These are phyloP conservation scores for Pseudochaenichthys georgianus DNA, from an alignment of 2,797 vertebrate species.

Conservation along the genomic window DNA sequence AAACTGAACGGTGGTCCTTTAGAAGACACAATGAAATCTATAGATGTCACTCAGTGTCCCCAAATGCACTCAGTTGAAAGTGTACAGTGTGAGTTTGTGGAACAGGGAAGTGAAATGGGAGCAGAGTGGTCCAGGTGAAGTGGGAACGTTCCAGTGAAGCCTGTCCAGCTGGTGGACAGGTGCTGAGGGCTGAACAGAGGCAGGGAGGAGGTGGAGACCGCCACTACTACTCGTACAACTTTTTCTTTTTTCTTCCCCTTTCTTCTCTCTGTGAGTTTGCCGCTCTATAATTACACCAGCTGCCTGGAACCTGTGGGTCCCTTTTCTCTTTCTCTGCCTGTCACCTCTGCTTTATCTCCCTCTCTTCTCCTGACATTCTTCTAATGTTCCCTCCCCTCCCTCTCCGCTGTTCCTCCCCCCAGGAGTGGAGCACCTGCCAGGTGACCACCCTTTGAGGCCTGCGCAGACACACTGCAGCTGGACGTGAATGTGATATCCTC, in stretches of 20 bases:
- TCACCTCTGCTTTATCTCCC: conserved; percentile 38
- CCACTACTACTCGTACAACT: conserved; percentile 42
- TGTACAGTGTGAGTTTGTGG: not conserved
- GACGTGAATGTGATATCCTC: conserved; percentile 5
- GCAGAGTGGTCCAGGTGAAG: conserved; percentile 23
- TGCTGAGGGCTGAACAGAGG: conserved; percentile 62
- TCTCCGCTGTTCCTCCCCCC: conserved; percentile 16
- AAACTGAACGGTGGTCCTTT: not conserved
- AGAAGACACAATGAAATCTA: not conserved
- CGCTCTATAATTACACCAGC: conserved; percentile 74
- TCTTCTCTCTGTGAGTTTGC: conserved; percentile 40
- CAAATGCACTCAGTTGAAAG: not conserved
- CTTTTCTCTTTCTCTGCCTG: conserved; percentile 7
- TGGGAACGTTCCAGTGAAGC: conserved; percentile 8
- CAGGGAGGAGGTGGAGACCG: conserved; percentile 55
- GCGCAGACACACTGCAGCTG: not conserved
- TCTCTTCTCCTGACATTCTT: conserved; percentile 35
- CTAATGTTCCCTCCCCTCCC: conserved; percentile 38
- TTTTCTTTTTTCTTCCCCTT: conserved; percentile 42
- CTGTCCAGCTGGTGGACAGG: conserved; percentile 67
- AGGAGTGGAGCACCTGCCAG: conserved; percentile 34
- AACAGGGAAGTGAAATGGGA: not conserved
- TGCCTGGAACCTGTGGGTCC: conserved; percentile 43
- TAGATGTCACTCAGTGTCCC: no score
- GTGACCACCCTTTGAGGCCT: conserved; percentile 23